Evolutionary conservation across 2,113 vertebrate genomes (phyloP).

Genomic region (Tretioscincus oriximinensis): DNA sequence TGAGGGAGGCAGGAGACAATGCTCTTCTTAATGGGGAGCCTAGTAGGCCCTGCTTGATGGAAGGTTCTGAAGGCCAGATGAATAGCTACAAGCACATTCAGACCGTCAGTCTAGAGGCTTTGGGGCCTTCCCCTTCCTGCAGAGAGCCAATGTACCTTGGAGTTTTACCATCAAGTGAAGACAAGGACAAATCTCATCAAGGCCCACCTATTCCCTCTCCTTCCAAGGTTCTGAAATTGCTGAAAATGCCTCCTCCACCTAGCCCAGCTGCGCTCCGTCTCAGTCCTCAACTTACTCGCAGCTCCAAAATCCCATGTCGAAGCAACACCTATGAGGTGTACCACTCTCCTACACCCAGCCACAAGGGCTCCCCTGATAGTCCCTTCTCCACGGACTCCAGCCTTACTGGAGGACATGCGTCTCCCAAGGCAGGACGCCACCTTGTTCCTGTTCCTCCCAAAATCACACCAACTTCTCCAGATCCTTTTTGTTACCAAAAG

Average conservation of each 20-base stretch:
- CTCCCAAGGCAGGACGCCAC: constrained; percentile 38
- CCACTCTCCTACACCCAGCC: constrained; percentile 79
- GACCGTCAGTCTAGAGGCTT: constrained; percentile 12
- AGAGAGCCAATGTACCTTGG: constrained; percentile 57
- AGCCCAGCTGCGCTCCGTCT: constrained; percentile 76
- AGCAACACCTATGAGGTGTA: constrained; percentile 88
- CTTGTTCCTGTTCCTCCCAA: constrained; percentile 41
- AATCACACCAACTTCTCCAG: constrained; percentile 44
- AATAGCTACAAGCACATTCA: neutral
- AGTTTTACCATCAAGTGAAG: constrained; percentile 38
- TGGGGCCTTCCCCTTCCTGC: constrained; percentile 63
- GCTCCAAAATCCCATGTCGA: constrained; percentile 89
- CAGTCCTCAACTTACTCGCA: constrained; percentile 88
- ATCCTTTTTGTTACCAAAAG: constrained; percentile 38
- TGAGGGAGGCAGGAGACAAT: constrained; percentile 55
- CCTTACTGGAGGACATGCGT: constrained; percentile 24
- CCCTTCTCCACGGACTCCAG: constrained; percentile 51
- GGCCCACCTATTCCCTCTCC: constrained; percentile 77
- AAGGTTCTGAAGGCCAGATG: neutral
- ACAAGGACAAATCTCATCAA: neutral
- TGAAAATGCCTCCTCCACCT: constrained; percentile 81
- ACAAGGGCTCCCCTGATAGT: constrained; percentile 64
- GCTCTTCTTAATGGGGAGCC: constrained; percentile 50
- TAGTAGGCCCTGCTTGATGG: neutral
- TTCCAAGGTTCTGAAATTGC: constrained; percentile 85